Percentiles rank a stretch among this genome's conserved stretches.
phyloP scores from a whole-genome alignment of 1,140 invertebrate genomes.

The silkworm (Bombyx mori) region DNA sequence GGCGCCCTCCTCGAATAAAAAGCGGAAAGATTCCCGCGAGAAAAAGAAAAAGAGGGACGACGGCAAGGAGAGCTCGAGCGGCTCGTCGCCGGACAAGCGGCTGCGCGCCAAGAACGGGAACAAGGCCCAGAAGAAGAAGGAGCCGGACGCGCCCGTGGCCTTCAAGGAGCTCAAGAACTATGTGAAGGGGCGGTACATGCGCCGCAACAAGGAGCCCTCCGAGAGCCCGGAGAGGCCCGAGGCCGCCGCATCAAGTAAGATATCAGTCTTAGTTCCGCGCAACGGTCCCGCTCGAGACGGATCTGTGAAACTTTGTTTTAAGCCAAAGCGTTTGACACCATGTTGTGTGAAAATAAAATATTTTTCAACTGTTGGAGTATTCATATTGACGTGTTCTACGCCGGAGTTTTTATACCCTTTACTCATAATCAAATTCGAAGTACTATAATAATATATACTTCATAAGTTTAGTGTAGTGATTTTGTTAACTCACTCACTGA shows the following conservation, averaged over 20 bases:
- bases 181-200: constrained; percentile 75
- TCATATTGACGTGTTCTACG: constrained; percentile 46
- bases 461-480: too few relatives aligned
- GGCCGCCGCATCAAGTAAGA: constrained; percentile 59
- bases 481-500: too few relatives aligned
- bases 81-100: constrained; percentile 27
- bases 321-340: constrained; percentile 21
- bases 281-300: constrained; percentile 5
- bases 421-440: constrained; percentile 8
- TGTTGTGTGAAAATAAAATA: constrained; percentile 56
- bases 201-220: constrained; percentile 73
- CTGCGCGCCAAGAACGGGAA: constrained; percentile 21
- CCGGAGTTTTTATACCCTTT: constrained; percentile 34
- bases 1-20: constrained; percentile 28
- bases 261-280: constrained; percentile 30
- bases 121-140: constrained; percentile 18
- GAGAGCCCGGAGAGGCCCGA: constrained; percentile 62
- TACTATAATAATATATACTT: too few relatives aligned
- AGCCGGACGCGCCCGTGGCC: constrained; percentile 39
- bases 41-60: constrained; percentile 10
- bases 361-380: constrained; percentile 57
- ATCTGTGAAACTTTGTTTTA: constrained; percentile 53
- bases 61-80: constrained; percentile 17
- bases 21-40: constrained; percentile 33
- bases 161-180: constrained; percentile 76